Evolutionary conservation across 2,888 invertebrate species (phyloP).

Genomic region (Caenorhabditis panamensis): DNA sequence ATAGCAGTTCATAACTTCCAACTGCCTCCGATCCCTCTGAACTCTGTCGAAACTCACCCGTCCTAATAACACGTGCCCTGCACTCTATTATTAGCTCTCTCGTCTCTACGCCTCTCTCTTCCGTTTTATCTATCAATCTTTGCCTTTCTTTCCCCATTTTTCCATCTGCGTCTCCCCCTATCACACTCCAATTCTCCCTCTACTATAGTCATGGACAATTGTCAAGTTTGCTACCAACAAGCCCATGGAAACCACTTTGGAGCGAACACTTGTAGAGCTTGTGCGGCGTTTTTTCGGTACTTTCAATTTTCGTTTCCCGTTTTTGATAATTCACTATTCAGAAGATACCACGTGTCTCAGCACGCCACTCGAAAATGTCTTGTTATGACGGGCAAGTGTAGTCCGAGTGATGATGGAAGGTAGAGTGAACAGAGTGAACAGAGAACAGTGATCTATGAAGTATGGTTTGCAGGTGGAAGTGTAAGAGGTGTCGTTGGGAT

Average conservation of each 20-base stretch:
- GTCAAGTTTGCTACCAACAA: constrained; percentile 16
- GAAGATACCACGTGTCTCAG: constrained; percentile 9
- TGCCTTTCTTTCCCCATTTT: constrained; percentile 7
- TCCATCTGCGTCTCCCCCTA: background rate
- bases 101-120: no score
- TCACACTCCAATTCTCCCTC: background rate
- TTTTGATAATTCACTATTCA: background rate
- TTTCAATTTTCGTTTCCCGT: background rate
- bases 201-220: background rate
- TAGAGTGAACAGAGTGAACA: no score
- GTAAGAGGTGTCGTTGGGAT: constrained; percentile 24
- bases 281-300: constrained; percentile 18
- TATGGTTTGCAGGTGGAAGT: constrained; percentile 11
- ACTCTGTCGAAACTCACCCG: no score
- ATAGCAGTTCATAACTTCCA: no score
- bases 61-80: no score
- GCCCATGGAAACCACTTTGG: constrained; percentile 32
- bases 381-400: background rate
- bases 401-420: constrained; percentile 12
- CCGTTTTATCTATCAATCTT: no score
- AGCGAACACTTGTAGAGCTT: constrained; percentile 23
- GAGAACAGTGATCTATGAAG: no score
- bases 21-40: no score
- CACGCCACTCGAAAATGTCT: background rate
- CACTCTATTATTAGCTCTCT: no score